Evolutionary conservation across 2,888 invertebrate genomes (phyloP), one percentile per base, ranked within the genome.

Genomic region (Hymenopus coronatus): DNA sequence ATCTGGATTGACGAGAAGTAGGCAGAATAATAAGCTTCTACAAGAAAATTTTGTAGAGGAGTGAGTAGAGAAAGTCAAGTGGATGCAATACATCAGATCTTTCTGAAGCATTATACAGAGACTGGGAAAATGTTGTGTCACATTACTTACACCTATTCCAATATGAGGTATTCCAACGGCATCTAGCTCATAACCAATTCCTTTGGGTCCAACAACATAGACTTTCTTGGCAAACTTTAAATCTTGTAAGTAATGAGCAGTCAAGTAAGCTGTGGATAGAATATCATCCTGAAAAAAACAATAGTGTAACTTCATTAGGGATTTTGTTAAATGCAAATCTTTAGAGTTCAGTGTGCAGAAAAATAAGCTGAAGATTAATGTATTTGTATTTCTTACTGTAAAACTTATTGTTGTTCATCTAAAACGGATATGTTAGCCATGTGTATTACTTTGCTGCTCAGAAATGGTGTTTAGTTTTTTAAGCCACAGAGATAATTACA

Each of bases 171-270:
- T 97, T 54, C 97, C 97, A 90, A 96, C 96, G 88, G 95, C 94
- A 91, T 97, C 97, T 90, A 99, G 94, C 93, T 99, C 99, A 91
- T 96, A 95, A 0, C 96, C 96, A 91, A 99, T 96, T 7, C 98
- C 98, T 91, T 94, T 94, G 0, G 96, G 96, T 0, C 98, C 98
- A 91, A 98, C 94, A 15, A 98, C 93, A 93, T 97, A 99, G 0
- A 96, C 98, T 92, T 96, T 97, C 91, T 97, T 96, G 46, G 95
- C 94, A 92, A 97, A 97, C 33, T 96, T 95, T 88, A 95, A 94
- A 89, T 95, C 94, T 92, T 97, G 96, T 20, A 98, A 93, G 92
- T 98, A 98, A 91, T 95, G 95, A 2, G 98, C 98, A 15, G 96
- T 95, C 91, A 97, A 94, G 93, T 96, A 97, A 9, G 97, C 95